Evolutionary conservation across 2,888 invertebrate genomes (phyloP).

Genomic region (Melinaea marsaeus): DNA sequence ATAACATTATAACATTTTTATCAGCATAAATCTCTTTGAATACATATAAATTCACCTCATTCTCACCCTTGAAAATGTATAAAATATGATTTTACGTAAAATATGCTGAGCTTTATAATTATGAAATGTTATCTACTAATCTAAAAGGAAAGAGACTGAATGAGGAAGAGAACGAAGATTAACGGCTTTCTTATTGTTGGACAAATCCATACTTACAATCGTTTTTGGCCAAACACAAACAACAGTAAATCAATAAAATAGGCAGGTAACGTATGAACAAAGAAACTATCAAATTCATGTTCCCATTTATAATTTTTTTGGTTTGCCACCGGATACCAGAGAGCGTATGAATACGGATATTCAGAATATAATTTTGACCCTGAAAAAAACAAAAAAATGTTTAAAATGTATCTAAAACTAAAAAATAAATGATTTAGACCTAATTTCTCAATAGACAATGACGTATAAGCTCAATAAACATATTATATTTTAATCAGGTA

Average conservation of each 20-base stretch:
- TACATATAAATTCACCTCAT: too few species aligned
- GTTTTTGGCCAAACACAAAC: slow-evolving; percentile 79
- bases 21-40: neutral
- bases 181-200: neutral
- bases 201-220: slow-evolving; percentile 78
- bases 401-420: neutral
- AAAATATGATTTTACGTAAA: too few species aligned
- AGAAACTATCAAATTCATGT: slow-evolving; percentile 78
- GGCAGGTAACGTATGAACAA: slow-evolving; percentile 83
- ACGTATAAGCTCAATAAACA: too few species aligned
- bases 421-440: too few species aligned
- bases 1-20: neutral
- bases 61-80: too few species aligned
- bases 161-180: too few species aligned
- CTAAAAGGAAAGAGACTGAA: too few species aligned
- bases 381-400: slow-evolving; percentile 35
- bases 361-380: slow-evolving; percentile 44
- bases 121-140: too few species aligned
- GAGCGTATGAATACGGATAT: slow-evolving; percentile 79
- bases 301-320: slow-evolving; percentile 79
- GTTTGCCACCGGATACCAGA: slow-evolving; percentile 84
- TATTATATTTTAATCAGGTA: too few species aligned
- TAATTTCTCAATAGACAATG: too few species aligned
- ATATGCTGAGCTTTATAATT: too few species aligned
- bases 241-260: slow-evolving; percentile 81